Evolutionary conservation across 2,113 vertebrate species (phyloP).

Genomic region (Amphiprion ocellaris): DNA sequence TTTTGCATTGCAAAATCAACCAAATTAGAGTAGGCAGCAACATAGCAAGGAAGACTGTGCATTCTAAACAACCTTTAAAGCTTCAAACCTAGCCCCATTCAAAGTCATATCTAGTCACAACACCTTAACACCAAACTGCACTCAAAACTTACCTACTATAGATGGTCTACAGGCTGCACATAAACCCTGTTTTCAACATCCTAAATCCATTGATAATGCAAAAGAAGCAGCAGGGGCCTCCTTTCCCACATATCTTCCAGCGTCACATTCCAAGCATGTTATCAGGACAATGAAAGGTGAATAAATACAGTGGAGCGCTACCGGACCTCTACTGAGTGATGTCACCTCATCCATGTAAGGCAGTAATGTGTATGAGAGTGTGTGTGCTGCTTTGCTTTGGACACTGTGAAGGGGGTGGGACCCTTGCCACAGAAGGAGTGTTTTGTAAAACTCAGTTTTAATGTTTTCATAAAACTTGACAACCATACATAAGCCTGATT

Average conservation of each 20-base stretch:
- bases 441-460: conserved; percentile 49
- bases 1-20: conserved; percentile 74
- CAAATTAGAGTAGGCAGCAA: conserved; percentile 39
- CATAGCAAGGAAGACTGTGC: conserved; percentile 8
- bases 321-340: conserved; percentile 83
- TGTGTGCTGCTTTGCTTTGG: conserved; percentile 83
- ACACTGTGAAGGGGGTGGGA: conserved; percentile 80
- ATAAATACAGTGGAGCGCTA: conserved; percentile 81
- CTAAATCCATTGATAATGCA: conserved; percentile 47
- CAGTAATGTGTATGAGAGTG: conserved; percentile 61
- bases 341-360: conserved; percentile 86
- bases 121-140: conserved; percentile 10
- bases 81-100: not conserved
- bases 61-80: not conserved
- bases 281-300: conserved; percentile 86
- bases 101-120: conserved; percentile 69
- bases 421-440: conserved; percentile 61
- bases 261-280: conserved; percentile 81
- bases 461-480: conserved; percentile 48
- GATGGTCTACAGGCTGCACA: conserved; percentile 54
- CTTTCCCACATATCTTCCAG: conserved; percentile 72
- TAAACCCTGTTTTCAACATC: conserved; percentile 13
- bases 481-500: conserved; percentile 19
- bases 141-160: conserved; percentile 83
- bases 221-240: conserved; percentile 60